phyloP scores from a whole-genome alignment of 2,888 invertebrate species.

The Beris chalybata region DNA sequence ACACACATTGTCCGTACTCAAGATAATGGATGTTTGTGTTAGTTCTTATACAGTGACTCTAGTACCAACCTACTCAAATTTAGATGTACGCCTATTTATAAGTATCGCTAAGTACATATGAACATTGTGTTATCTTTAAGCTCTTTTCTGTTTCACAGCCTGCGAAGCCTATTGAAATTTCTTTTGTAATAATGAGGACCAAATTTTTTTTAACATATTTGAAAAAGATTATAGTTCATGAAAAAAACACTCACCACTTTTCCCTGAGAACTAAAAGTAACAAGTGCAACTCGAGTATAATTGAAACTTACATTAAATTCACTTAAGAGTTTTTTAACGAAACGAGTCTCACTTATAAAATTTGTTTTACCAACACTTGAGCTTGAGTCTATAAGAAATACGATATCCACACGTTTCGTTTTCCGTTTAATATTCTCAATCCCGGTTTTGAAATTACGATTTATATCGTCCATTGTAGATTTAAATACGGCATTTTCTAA shows the following conservation, averaged over 20 bases:
- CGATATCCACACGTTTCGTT: constrained; percentile 60
- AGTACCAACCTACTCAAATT: no score
- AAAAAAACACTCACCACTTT: constrained; percentile 57
- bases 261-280: constrained; percentile 66
- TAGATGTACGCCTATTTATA: no score
- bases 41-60: no score
- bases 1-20: no score
- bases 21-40: no score
- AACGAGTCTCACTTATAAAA: constrained; percentile 68
- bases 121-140: no score
- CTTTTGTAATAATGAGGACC: no score
- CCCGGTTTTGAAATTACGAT: constrained; percentile 60
- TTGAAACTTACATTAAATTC: constrained; percentile 67
- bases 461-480: constrained; percentile 46
- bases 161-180: no score
- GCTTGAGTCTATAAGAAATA: constrained; percentile 71
- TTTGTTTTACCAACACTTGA: constrained; percentile 68
- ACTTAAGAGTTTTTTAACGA: constrained; percentile 67
- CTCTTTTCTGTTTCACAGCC: no score
- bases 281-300: constrained; percentile 65
- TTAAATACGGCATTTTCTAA: constrained; percentile 38
- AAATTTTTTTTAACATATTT: no score
- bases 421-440: constrained; percentile 58
- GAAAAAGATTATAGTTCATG: neutral
- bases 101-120: no score